These are phyloP conservation scores for Meles meles DNA, from an alignment of 2,113 vertebrate species.

Conservation along the genomic window DNA sequence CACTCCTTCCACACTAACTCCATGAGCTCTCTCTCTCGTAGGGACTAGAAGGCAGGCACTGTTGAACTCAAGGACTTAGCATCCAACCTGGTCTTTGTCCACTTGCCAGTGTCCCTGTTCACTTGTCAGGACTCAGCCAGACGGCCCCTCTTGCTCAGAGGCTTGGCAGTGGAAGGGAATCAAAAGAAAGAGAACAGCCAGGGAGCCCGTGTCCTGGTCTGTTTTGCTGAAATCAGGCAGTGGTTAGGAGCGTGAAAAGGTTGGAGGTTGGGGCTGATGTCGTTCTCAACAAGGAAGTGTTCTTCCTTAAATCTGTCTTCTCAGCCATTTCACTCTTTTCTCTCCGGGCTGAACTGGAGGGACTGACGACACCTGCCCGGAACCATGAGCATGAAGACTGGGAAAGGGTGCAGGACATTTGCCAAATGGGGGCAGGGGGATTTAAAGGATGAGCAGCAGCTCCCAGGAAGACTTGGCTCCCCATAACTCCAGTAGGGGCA, in stretches of 20 bases:
- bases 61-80: not conserved
- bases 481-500: not conserved
- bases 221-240: not conserved
- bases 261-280: not conserved
- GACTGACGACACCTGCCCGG: not conserved
- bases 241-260: not conserved
- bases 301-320: not conserved
- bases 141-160: not conserved
- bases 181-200: not conserved
- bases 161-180: not conserved
- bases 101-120: not conserved
- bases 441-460: not conserved
- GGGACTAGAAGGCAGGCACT: not conserved
- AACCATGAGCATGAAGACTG: not conserved
- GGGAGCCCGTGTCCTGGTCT: not conserved
- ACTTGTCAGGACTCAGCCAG: not conserved
- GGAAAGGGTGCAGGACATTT: not conserved
- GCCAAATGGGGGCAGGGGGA: not conserved
- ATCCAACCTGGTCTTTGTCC: not conserved
- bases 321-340: not conserved
- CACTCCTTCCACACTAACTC: not conserved
- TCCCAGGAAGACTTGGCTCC: not conserved
- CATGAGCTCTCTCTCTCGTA: accelerated
- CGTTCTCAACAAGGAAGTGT: not conserved
- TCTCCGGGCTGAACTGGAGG: not conserved